These are phyloP conservation scores for Mormyrops boulengeri DNA, from an alignment of 2,797 vertebrate species.

Conservation along the genomic window DNA sequence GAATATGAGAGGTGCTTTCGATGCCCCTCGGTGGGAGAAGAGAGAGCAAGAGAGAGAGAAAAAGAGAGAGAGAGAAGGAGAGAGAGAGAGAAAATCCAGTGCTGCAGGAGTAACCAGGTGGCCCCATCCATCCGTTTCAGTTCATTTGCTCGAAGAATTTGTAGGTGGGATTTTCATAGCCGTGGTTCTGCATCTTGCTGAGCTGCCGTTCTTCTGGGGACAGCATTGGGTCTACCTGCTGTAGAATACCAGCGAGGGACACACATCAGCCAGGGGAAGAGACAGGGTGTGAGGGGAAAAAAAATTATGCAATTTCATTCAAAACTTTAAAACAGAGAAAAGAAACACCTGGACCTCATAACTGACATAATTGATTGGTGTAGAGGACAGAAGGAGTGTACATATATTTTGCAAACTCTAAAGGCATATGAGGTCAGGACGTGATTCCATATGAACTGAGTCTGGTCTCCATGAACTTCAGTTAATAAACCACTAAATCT, in stretches of 20 bases:
- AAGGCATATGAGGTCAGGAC: neutral
- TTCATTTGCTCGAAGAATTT: slow-evolving; percentile 77
- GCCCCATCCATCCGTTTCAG: slow-evolving; percentile 53
- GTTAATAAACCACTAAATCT: neutral
- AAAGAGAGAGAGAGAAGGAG: neutral
- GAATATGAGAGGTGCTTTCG: slow-evolving; percentile 30
- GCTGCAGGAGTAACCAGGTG: slow-evolving; percentile 44
- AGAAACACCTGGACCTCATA: neutral
- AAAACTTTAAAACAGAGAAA: neutral
- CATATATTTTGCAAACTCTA: neutral
- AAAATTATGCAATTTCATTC: neutral
- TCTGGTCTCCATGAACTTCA: neutral
- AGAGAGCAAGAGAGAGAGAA: slow-evolving; percentile 27
- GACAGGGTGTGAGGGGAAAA: neutral
- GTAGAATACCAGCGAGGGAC: neutral
- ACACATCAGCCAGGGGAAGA: neutral
- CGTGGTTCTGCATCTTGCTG: slow-evolving; percentile 82
- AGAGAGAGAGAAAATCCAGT: slow-evolving; percentile 29
- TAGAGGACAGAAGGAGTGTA: neutral
- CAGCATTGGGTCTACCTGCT: slow-evolving; percentile 71
- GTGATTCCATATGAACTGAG: neutral
- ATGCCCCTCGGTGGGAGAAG: slow-evolving; percentile 34
- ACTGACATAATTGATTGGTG: neutral
- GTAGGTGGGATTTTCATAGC: slow-evolving; percentile 76
- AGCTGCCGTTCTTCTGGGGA: slow-evolving; percentile 76